Percentiles rank a stretch among this genome's conserved stretches.
These are phyloP conservation scores for Drosophila arizonae DNA, from an alignment of 1,140 invertebrate genomes.

Conservation along the genomic window DNA sequence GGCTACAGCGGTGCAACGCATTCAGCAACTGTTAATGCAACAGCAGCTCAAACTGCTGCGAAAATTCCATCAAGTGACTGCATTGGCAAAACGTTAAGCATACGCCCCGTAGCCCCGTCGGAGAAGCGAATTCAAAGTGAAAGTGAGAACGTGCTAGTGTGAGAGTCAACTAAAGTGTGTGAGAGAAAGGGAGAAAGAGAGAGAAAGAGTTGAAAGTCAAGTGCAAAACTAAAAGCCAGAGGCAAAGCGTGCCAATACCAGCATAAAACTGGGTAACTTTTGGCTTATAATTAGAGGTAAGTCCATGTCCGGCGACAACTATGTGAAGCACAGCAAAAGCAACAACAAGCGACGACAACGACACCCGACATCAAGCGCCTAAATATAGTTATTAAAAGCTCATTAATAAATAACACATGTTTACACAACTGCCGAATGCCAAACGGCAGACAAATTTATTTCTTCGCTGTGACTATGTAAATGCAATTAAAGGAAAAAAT, in stretches of 20 bases:
- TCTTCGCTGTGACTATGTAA: background rate
- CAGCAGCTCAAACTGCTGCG: slow-evolving; percentile 80
- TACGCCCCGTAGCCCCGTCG: slow-evolving; percentile 38
- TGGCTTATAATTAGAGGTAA: slow-evolving; percentile 79
- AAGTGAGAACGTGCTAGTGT: background rate
- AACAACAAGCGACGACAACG: slow-evolving; percentile 1
- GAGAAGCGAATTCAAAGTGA: slow-evolving; percentile 15
- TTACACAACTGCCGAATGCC: background rate
- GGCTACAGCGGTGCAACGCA: slow-evolving; percentile 82
- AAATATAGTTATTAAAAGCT: slow-evolving; percentile 69
- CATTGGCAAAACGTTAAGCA: slow-evolving; percentile 66
- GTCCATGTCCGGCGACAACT: slow-evolving; percentile 50
- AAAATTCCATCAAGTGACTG: slow-evolving; percentile 71
- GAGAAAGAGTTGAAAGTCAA: background rate
- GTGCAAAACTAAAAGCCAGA: slow-evolving; percentile 7
- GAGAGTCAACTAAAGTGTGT: background rate
- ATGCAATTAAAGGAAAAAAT: background rate
- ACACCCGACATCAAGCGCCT: background rate
- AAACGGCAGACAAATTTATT: background rate
- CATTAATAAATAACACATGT: slow-evolving; percentile 42
- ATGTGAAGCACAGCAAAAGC: slow-evolving; percentile 10
- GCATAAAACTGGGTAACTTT: slow-evolving; percentile 80
- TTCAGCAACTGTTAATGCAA: slow-evolving; percentile 82
- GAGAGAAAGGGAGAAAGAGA: background rate
- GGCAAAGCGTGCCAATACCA: slow-evolving; percentile 42